phyloP scores from a whole-genome alignment of 2,113 vertebrate genomes.

The Lophura nycthemera region DNA sequence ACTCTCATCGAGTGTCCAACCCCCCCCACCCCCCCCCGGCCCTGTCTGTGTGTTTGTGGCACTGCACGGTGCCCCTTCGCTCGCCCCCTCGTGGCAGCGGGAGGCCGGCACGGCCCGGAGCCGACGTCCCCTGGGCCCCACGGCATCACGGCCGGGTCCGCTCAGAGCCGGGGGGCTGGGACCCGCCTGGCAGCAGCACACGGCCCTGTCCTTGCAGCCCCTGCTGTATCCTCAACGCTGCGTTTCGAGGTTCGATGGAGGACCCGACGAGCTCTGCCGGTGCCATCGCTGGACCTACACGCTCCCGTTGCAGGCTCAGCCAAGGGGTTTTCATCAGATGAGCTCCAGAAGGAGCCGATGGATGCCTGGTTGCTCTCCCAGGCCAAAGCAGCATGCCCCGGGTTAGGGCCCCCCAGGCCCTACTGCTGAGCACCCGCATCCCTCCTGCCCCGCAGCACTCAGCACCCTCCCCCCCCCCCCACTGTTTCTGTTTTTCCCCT shows the following conservation, averaged over 20 bases:
- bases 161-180: not conserved
- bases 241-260: too few relatives aligned
- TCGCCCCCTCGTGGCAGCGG: constrained; percentile 63
- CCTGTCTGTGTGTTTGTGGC: accelerated
- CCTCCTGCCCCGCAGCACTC: not conserved
- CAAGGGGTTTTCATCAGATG: not conserved
- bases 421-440: not conserved
- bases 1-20: not conserved
- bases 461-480: not conserved
- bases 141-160: not conserved
- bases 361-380: not conserved
- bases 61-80: not conserved
- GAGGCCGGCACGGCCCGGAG: not conserved
- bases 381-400: not conserved
- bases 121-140: not conserved
- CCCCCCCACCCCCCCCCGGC: not conserved
- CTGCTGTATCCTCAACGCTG: too few relatives aligned
- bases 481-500: not conserved
- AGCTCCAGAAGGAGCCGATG: not conserved
- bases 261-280: not conserved
- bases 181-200: too few relatives aligned
- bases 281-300: accelerated
- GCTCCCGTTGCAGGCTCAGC: not conserved
- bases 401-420: not conserved
- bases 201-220: not conserved